phyloP scores from a whole-genome alignment of 2,888 invertebrate genomes.

The Ochropleura leucogaster region DNA sequence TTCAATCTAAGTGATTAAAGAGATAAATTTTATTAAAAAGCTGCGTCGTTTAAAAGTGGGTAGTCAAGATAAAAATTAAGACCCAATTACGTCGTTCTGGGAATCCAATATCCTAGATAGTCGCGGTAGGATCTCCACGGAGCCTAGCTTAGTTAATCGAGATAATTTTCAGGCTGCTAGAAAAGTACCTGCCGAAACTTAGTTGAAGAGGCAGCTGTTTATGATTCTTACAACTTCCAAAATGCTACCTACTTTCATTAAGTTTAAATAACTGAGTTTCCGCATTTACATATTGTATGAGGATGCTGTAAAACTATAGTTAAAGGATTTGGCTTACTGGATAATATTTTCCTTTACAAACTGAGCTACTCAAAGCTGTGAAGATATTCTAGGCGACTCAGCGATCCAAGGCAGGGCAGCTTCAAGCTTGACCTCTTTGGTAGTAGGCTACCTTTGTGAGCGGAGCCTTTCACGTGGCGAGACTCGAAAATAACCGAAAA shows the following conservation, averaged over 20 bases:
- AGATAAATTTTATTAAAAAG: conserved; percentile 33
- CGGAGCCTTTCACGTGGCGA: conserved; percentile 41
- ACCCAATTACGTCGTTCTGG: conserved; percentile 34
- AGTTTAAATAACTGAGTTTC: not conserved
- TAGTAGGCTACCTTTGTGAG: conserved; percentile 41
- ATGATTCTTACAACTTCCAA: not conserved
- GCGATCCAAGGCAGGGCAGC: conserved; percentile 35
- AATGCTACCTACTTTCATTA: not conserved
- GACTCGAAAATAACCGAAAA: conserved; percentile 24
- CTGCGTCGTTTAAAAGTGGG: conserved; percentile 26
- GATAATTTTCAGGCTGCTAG: conserved; percentile 33
- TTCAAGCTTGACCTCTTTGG: conserved; percentile 52
- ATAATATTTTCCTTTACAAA: not conserved
- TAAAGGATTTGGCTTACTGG: not conserved
- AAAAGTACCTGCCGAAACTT: not conserved
- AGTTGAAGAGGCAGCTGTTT: not conserved
- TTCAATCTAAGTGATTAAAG: conserved; percentile 19
- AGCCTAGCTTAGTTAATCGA: conserved; percentile 14
- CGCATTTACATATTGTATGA: not conserved
- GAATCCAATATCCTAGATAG: conserved; percentile 19
- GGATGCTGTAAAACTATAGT: not conserved
- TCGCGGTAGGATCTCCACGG: conserved; percentile 2
- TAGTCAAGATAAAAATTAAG: conserved; percentile 42
- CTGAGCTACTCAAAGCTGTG: conserved; percentile 1
- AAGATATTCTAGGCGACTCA: conserved; percentile 25